Evolutionary conservation across 2,113 vertebrate species (phyloP).

Genomic region (Boleophthalmus pectinirostris): DNA sequence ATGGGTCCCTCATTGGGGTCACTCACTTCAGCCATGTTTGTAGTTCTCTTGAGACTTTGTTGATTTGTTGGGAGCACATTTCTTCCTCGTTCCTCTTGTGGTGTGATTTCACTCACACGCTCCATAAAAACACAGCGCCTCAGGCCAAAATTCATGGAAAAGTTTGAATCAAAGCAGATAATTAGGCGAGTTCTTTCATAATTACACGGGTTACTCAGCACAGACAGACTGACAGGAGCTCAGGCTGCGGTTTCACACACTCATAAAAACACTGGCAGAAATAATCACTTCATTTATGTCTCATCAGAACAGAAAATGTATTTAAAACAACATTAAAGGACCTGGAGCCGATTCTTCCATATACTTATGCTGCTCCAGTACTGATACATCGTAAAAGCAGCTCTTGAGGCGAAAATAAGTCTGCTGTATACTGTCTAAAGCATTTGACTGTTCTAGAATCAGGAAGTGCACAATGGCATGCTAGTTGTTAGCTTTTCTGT

Average conservation of each 20-base stretch:
- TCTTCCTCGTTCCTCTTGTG: background rate
- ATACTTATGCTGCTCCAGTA: no score
- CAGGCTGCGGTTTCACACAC: background rate
- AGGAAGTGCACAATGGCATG: no score
- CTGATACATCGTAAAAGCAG: no score
- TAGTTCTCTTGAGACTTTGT: background rate
- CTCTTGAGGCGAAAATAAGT: no score
- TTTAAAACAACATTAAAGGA: no score
- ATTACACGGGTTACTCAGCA: background rate
- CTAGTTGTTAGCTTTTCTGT: no score
- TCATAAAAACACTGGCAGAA: background rate
- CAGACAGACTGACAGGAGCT: slow-evolving; percentile 6
- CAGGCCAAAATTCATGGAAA: background rate
- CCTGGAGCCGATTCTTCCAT: no score
- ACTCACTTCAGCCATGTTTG: no score
- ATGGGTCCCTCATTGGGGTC: no score
- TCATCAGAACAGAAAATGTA: background rate
- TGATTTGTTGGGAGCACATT: no score
- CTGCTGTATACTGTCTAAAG: no score
- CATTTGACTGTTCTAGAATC: no score
- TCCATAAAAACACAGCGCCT: background rate
- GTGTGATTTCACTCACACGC: background rate
- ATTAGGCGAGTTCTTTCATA: background rate
- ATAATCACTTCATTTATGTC: background rate
- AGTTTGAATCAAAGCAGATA: background rate